These are phyloP conservation scores for Dasyprocta punctata DNA, from an alignment of 2,113 vertebrate species.

Conservation along the genomic window DNA sequence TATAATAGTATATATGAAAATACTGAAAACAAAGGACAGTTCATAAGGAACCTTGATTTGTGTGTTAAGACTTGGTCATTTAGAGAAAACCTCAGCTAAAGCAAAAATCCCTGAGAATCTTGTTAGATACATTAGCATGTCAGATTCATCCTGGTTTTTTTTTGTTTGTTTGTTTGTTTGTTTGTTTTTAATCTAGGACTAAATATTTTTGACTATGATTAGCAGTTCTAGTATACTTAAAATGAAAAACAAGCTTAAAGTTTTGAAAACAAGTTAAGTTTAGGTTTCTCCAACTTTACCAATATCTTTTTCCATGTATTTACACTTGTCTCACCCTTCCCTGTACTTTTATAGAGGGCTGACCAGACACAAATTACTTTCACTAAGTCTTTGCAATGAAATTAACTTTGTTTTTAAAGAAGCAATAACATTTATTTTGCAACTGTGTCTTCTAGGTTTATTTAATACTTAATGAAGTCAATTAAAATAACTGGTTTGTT, in stretches of 20 bases:
- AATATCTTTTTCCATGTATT: neutral
- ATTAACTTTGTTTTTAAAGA: constrained; percentile 7
- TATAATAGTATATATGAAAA: neutral
- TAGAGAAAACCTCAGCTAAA: neutral
- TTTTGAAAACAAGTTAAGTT: neutral
- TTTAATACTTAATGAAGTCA: neutral
- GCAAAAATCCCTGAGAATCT: neutral
- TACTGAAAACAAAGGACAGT: neutral
- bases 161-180: neutral
- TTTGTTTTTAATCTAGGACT: neutral
- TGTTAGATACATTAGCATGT: neutral
- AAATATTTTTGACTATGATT: neutral
- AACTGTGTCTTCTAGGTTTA: neutral
- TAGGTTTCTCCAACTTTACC: neutral
- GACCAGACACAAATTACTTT: neutral
- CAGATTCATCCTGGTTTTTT: neutral
- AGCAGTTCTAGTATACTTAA: neutral
- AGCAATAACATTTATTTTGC: constrained; percentile 4
- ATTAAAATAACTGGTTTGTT: neutral
- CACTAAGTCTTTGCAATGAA: neutral
- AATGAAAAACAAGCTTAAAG: neutral
- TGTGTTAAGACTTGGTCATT: neutral
- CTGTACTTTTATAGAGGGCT: neutral
- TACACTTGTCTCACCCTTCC: neutral
- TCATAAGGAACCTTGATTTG: neutral